A percentile compares a stretch with the other conserved stretches of the same genome.
Evolutionary conservation across 1,140 invertebrate genomes (phyloP).

Genomic region (Drosophila burlai): DNA sequence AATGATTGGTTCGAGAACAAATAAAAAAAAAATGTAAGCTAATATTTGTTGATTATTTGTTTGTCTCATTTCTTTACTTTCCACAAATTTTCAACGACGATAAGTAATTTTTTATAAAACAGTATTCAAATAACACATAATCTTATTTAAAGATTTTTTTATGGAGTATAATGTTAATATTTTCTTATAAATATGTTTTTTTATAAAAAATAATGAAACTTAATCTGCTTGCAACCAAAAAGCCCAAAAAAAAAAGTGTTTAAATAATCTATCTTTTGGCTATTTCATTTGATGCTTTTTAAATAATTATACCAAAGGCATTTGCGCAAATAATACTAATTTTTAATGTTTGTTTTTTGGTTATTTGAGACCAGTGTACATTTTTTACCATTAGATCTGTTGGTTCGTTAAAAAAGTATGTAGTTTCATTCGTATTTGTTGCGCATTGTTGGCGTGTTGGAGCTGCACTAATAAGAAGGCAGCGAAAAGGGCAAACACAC

Average conservation of each 20-base stretch:
- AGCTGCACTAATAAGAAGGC: slow-evolving; percentile 69
- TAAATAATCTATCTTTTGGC: not conserved
- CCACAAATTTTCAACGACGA: too few species aligned
- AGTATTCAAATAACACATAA: too few species aligned
- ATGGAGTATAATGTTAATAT: not conserved
- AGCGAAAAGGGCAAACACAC: slow-evolving; percentile 33
- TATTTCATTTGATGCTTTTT: not conserved
- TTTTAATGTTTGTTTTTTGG: not conserved
- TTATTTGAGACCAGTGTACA: not conserved
- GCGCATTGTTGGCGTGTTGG: slow-evolving; percentile 59
- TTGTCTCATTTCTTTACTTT: too few species aligned
- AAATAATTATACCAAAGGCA: not conserved
- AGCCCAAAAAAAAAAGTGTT: too few species aligned
- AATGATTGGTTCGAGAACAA: too few species aligned
- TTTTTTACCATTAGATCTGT: not conserved
- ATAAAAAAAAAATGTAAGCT: too few species aligned
- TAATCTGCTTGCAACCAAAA: not conserved
- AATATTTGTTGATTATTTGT: too few species aligned
- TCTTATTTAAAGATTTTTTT: not conserved
- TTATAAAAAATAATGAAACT: not conserved
- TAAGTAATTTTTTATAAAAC: too few species aligned
- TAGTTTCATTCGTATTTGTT: slow-evolving; percentile 29
- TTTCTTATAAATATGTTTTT: not conserved
- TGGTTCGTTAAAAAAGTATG: slow-evolving; percentile 6
- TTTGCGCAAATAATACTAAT: not conserved